Evolutionary conservation across 2,797 vertebrate genomes (phyloP), one percentile per base, ranked within the genome.

Genomic region (Percopsis omiscomaycus): DNA sequence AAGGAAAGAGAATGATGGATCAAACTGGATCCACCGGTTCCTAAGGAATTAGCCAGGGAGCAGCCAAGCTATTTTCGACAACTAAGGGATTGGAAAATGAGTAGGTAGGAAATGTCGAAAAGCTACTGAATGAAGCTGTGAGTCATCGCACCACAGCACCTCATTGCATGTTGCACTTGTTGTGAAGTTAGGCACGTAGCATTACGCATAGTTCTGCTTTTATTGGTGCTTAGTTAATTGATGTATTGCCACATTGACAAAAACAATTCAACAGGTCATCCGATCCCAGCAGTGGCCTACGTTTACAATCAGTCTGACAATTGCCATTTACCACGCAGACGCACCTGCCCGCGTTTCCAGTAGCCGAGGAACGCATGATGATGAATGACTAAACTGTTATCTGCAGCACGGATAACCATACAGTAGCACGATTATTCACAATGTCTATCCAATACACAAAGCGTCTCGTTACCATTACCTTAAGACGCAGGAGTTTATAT

Each of bases 1-100:
- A 75, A 80, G 70, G 69, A 89, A 90, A 84, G 90, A 93, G 92
- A 92, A 89, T 92, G 92, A 93, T 93, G 91, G 90, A 89, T 89
- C 92, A 95, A 97, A 98, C 96, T 97, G 96, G 96, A 98, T 96
- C 93, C 95, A 97, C 97, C 96, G 96, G 96, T 98, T 98, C 93
- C 93, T 94, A 92, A 91, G 91, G 91, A 96, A 95, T 95, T 91
- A 93, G 87, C 90, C 90, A 91, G 88, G 87, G 88, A 88, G 90
- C 90, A 90, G 90, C 88, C 86, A 70, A 73, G 83, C 85, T 88
- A 81, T 86, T 79, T 86, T 85, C 76, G 82, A 86, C 79, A 79
- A 78, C 81, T 79, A 88, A 87, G 87, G 78, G 80, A 83, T 86
- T 79, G 83, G 85, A 78, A 90, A 91, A 84, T 69, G 71, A n/a